Evolutionary conservation across 2,888 invertebrate genomes (phyloP).

Genomic region (Oscheius sp.): DNA sequence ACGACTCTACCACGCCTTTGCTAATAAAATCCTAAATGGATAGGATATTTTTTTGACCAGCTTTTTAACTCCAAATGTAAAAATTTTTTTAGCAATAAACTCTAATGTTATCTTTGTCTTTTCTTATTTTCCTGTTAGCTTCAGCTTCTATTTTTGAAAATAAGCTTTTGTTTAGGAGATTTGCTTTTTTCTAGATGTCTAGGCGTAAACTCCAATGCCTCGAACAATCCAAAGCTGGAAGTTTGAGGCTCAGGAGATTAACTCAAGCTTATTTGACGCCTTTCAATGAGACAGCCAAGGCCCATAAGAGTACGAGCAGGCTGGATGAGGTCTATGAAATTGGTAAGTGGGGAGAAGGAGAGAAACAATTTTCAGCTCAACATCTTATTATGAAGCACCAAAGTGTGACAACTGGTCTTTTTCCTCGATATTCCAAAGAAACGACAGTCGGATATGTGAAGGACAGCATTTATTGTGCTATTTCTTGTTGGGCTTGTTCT

Average conservation of each 20-base stretch:
- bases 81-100: not conserved
- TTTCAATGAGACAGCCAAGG: constrained; percentile 33
- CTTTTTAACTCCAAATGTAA: not conserved
- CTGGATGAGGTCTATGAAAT: constrained; percentile 54
- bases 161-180: not conserved
- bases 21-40: not conserved
- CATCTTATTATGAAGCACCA: constrained; percentile 62
- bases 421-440: constrained; percentile 78
- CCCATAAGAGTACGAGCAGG: constrained; percentile 15
- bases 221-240: not conserved
- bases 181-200: not conserved
- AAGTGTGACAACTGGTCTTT: constrained; percentile 67
- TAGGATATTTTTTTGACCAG: not conserved
- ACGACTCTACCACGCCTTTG: not conserved
- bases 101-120: not conserved
- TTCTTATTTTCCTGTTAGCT: not conserved
- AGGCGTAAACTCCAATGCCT: not conserved
- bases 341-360: constrained; percentile 9
- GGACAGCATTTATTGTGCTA: constrained; percentile 95
- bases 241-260: constrained; percentile 38
- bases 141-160: not conserved
- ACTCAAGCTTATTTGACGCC: constrained; percentile 63
- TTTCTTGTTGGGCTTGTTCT: constrained; percentile 93
- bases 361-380: constrained; percentile 40
- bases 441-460: constrained; percentile 84